A percentile compares a stretch with the other conserved stretches of the same genome.
These are phyloP conservation scores for Raja brachyura DNA, from an alignment of 2,113 vertebrate species.

Conservation along the genomic window DNA sequence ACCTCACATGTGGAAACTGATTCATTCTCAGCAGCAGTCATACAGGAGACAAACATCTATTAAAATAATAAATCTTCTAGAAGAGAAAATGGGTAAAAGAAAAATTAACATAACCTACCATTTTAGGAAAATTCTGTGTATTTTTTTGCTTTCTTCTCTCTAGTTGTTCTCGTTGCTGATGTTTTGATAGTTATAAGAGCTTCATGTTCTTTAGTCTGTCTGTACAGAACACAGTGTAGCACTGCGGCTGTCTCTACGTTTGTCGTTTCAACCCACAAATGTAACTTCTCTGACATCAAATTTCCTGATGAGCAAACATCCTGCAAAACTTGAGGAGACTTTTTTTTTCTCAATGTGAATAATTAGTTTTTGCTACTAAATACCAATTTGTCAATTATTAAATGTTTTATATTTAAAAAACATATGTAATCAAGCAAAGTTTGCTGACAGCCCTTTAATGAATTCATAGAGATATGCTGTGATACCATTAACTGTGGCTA, in stretches of 20 bases:
- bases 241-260: background rate
- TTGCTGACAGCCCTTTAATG: too few relatives aligned
- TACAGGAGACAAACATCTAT: too few relatives aligned
- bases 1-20: too few relatives aligned
- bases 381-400: too few relatives aligned
- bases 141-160: background rate
- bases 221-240: background rate
- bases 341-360: background rate
- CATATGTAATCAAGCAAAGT: too few relatives aligned
- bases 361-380: background rate
- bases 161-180: background rate
- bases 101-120: background rate
- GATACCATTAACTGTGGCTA: too few relatives aligned
- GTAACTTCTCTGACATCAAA: background rate
- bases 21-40: too few relatives aligned
- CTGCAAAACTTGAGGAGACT: background rate
- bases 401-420: too few relatives aligned
- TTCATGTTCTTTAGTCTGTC: background rate
- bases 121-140: background rate
- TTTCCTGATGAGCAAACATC: background rate
- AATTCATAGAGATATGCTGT: too few relatives aligned
- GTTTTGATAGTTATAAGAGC: background rate
- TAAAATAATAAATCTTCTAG: background rate
- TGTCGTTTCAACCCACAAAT: background rate
- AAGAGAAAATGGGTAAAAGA: background rate